These are phyloP conservation scores for Sycophila texana DNA, from an alignment of 2,888 invertebrate species.

Conservation along the genomic window DNA sequence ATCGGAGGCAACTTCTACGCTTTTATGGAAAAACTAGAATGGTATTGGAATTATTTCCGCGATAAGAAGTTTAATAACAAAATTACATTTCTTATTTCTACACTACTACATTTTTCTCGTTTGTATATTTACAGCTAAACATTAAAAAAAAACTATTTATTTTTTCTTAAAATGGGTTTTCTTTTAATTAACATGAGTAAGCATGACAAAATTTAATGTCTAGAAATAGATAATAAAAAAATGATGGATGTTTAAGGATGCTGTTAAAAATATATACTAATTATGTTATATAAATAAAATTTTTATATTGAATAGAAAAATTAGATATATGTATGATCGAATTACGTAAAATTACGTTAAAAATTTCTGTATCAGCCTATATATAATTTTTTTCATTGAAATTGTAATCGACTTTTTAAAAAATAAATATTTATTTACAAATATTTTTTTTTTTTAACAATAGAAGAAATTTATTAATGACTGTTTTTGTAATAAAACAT, in stretches of 20 bases:
- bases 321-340: too few species aligned
- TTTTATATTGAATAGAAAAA: neutral
- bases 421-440: constrained; percentile 24
- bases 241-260: constrained; percentile 48
- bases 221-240: constrained; percentile 44
- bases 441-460: constrained; percentile 11
- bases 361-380: too few species aligned
- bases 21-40: neutral
- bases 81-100: neutral
- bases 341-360: too few species aligned
- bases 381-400: constrained; percentile 9
- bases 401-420: constrained; percentile 3
- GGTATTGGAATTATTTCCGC: constrained; percentile 14
- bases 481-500: constrained; percentile 9
- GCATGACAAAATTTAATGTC: too few species aligned
- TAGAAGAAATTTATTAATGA: constrained; percentile 5
- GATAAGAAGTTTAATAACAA: neutral
- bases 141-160: neutral
- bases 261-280: constrained; percentile 34
- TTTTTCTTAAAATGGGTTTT: constrained; percentile 9
- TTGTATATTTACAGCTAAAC: constrained; percentile 25
- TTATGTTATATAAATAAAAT: constrained; percentile 28
- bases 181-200: too few species aligned
- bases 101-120: constrained; percentile 35
- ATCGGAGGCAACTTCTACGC: neutral